phyloP scores from a whole-genome alignment of 2,113 vertebrate species.

The Cercopithecus mona region DNA sequence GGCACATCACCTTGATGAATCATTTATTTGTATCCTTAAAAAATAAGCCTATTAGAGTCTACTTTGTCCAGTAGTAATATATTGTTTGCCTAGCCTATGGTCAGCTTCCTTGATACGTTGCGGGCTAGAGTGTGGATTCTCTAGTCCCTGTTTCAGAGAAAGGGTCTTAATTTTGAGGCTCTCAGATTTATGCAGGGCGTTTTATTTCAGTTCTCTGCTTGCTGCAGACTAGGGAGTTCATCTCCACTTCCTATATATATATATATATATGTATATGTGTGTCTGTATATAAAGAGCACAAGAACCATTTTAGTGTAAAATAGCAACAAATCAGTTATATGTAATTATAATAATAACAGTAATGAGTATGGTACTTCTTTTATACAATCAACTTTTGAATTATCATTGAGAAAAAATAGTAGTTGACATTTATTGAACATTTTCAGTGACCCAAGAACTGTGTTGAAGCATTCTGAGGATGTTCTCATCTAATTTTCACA shows the following conservation, averaged over 20 bases:
- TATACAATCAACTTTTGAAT: background rate
- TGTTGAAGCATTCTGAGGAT: background rate
- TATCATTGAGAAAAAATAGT: background rate
- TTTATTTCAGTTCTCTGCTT: background rate
- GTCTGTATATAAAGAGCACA: background rate
- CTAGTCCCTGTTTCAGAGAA: background rate
- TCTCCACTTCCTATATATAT: background rate
- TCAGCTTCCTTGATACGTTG: background rate
- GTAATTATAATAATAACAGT: background rate
- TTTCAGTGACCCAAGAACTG: background rate
- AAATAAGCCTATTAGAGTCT: background rate
- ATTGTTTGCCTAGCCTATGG: background rate
- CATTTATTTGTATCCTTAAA: background rate
- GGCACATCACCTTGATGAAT: background rate
- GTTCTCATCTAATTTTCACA: background rate
- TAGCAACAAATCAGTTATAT: background rate
- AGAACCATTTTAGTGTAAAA: background rate
- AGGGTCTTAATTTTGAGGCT: background rate
- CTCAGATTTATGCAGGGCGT: background rate
- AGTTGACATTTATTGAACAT: background rate
- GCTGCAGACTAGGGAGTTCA: background rate
- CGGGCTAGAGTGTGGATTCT: background rate
- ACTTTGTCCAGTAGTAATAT: background rate
- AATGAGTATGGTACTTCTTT: background rate
- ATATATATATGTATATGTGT: background rate